Percentiles rank a stretch among this genome's conserved stretches.
Evolutionary conservation across 2,113 vertebrate genomes (phyloP).

Genomic region (Nothocercus nigrocapillus): DNA sequence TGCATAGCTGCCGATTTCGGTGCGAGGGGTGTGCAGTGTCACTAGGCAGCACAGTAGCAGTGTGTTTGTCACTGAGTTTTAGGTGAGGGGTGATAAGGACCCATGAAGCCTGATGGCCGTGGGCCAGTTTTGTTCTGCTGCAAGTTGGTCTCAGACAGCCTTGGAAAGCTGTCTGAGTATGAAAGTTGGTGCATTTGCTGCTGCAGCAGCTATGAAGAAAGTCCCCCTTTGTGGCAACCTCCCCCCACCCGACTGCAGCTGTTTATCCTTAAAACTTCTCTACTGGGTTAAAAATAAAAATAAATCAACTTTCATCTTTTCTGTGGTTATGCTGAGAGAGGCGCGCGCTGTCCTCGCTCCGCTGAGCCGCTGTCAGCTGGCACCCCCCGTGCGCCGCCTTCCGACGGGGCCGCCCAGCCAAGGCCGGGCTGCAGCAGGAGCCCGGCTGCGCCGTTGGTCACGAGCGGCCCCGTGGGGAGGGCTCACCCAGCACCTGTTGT

Average conservation of each 20-base stretch:
- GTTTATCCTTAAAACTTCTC: slow-evolving; percentile 53
- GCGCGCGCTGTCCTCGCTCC: not conserved
- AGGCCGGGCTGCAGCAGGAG: not conserved
- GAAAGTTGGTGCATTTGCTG: not conserved
- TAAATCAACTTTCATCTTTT: slow-evolving; percentile 41
- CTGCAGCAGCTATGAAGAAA: slow-evolving; percentile 42
- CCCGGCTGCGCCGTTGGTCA: fast-evolving
- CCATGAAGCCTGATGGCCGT: not conserved
- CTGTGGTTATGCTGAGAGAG: not conserved
- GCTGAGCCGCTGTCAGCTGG: slow-evolving; percentile 4
- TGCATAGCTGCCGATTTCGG: not conserved
- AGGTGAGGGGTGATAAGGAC: too few relatives aligned
- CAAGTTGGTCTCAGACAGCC: fast-evolving
- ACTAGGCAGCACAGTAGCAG: not conserved
- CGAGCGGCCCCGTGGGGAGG: not conserved
- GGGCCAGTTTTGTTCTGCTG: not conserved
- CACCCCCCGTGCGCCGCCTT: not conserved
- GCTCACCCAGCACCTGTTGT: slow-evolving; percentile 53
- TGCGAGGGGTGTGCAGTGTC: not conserved
- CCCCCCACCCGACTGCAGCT: not conserved
- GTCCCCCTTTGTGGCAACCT: slow-evolving; percentile 33
- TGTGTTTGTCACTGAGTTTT: not conserved
- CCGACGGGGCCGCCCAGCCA: not conserved
- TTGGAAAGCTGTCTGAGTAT: not conserved
- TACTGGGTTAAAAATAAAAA: slow-evolving; percentile 48